Percentiles rank a stretch among this genome's conserved stretches.
phyloP scores from a whole-genome alignment of 2,113 vertebrate genomes.

The Cheirogaleus medius region DNA sequence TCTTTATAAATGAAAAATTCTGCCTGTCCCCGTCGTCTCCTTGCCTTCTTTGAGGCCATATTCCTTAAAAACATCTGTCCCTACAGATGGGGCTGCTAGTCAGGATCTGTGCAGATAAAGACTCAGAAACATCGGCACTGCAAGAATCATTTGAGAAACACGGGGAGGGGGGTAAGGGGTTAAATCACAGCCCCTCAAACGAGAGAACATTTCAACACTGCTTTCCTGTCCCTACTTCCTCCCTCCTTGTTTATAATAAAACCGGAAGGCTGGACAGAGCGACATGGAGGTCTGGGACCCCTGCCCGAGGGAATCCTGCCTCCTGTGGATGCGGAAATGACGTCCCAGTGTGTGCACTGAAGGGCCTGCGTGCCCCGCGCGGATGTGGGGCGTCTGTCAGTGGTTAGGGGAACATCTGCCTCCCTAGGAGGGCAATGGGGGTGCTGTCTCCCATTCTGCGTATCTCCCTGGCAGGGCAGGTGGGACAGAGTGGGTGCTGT shows the following conservation, averaged over 20 bases:
- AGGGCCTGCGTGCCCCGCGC: neutral
- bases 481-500: neutral
- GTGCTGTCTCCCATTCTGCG: neutral
- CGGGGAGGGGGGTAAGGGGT: neutral
- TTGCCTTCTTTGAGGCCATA: neutral
- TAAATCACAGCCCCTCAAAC: neutral
- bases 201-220: neutral
- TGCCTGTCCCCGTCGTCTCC: neutral
- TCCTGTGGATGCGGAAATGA: neutral
- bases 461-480: neutral
- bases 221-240: neutral
- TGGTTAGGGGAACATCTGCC: neutral
- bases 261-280: neutral
- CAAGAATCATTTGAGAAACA: neutral
- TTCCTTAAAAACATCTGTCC: neutral
- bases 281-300: neutral
- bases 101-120: neutral
- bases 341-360: rapidly evolving
- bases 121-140: neutral
- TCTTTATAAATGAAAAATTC: neutral
- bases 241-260: neutral
- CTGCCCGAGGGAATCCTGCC: neutral
- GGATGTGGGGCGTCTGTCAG: too few relatives aligned
- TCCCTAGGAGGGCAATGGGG: neutral
- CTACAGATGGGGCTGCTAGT: neutral